phyloP scores from a whole-genome alignment of 2,113 vertebrate species.

The Sminthopsis crassicaudata region DNA sequence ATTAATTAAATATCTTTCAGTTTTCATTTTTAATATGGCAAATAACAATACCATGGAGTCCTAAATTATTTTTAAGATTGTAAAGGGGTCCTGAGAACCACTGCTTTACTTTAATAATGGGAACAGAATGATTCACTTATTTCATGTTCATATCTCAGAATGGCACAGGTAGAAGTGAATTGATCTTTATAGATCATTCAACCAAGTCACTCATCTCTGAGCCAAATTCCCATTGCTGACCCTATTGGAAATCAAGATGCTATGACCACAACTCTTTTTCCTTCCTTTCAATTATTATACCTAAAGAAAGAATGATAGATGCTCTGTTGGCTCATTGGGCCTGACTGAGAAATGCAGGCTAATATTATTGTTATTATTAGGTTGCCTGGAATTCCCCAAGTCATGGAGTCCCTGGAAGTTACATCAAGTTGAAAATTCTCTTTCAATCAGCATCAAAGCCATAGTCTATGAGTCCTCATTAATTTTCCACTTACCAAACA shows the following conservation, averaged over 20 bases:
- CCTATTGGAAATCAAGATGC: not conserved
- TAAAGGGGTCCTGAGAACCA: not conserved
- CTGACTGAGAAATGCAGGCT: not conserved
- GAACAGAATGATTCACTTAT: not conserved
- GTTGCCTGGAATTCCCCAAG: not conserved
- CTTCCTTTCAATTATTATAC: not conserved
- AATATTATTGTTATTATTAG: not conserved
- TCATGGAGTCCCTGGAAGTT: not conserved
- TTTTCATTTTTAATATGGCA: not conserved
- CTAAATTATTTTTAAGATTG: not conserved
- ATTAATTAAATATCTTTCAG: not conserved
- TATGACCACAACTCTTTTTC: not conserved
- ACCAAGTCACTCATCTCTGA: not conserved
- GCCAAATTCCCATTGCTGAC: not conserved
- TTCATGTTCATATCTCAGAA: not conserved
- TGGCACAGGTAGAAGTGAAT: not conserved
- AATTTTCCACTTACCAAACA: not conserved
- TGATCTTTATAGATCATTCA: not conserved
- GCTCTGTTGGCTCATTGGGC: not conserved
- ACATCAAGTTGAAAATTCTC: not conserved
- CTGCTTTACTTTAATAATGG: not conserved
- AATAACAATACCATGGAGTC: not conserved
- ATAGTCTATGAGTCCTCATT: not conserved
- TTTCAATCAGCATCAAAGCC: not conserved
- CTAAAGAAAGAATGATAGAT: not conserved